Evolutionary conservation across 2,113 vertebrate genomes (phyloP).

Genomic region (Lampris incognitus): DNA sequence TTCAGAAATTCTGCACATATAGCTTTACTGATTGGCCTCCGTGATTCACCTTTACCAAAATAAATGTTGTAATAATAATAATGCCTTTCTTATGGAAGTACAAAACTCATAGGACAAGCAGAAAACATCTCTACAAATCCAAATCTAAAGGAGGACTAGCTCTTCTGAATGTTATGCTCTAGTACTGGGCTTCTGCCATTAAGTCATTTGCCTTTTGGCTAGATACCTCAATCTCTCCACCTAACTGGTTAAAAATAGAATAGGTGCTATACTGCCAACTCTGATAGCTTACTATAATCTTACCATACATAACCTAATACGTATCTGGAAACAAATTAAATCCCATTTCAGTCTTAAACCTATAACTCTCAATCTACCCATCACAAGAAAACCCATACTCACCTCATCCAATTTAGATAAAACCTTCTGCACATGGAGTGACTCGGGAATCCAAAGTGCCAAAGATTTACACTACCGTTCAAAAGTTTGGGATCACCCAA

Average conservation of each 20-base stretch:
- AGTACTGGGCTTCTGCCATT: constrained; percentile 1
- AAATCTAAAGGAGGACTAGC: not conserved
- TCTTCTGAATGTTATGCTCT: not conserved
- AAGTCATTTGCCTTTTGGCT: not conserved
- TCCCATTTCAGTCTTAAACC: not conserved
- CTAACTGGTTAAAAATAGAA: constrained; percentile 5
- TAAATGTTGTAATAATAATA: not conserved
- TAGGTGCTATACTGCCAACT: not conserved
- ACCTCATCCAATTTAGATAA: not conserved
- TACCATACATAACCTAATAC: not conserved
- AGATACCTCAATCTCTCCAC: not conserved
- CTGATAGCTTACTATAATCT: not conserved
- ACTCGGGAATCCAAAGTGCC: not conserved
- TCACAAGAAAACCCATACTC: not conserved
- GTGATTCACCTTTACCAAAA: too few species aligned
- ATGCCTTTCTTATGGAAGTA: constrained; percentile 3
- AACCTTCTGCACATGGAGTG: not conserved
- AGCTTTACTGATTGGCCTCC: too few species aligned
- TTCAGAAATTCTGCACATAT: too few species aligned
- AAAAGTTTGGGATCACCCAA: too few species aligned
- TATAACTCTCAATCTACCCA: not conserved
- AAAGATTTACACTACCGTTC: too few species aligned
- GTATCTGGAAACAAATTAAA: not conserved
- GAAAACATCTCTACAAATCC: not conserved
- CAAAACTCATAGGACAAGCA: constrained; percentile 2